Evolutionary conservation across 37 sponge, comb jelly and placozoan genomes (phyloP).

Genomic region (Aplysina aerophoba): DNA sequence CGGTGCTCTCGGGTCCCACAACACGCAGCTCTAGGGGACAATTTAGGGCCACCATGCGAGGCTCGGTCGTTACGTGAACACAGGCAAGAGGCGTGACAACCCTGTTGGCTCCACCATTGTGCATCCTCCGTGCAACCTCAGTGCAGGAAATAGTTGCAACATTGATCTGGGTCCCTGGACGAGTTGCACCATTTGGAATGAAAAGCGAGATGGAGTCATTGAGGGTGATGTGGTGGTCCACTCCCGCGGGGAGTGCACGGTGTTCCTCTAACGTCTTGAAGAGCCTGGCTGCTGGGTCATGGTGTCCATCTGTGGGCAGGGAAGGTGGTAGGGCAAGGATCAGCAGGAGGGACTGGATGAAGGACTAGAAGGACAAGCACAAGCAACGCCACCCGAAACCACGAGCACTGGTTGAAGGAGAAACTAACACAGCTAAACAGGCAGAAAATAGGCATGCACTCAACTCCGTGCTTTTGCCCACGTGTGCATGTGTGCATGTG

Average conservation of each 20-base stretch:
- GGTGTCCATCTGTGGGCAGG: no score
- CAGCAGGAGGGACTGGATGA: no score
- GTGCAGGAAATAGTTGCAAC: not conserved
- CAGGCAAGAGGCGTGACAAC: not conserved
- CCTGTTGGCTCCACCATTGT: no score
- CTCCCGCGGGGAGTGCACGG: not conserved
- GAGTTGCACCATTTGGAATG: not conserved
- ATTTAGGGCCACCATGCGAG: not conserved
- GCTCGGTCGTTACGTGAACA: not conserved
- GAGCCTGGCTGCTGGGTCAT: no score
- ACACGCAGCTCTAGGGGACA: conserved; percentile 3
- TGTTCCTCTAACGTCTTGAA: not conserved
- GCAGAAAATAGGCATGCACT: no score
- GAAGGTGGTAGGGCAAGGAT: no score
- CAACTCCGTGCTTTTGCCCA: no score
- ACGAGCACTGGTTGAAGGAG: no score
- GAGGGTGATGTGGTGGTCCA: not conserved
- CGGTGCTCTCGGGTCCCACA: not conserved
- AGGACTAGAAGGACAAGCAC: no score
- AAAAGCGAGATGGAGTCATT: not conserved
- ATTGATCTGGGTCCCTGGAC: not conserved
- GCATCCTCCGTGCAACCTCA: conserved; percentile 2
- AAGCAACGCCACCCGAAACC: no score
- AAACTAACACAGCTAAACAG: no score
- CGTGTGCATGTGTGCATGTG: no score